These are phyloP conservation scores for Lycodopsis pacificus DNA, from an alignment of 2,797 vertebrate genomes.

Conservation along the genomic window DNA sequence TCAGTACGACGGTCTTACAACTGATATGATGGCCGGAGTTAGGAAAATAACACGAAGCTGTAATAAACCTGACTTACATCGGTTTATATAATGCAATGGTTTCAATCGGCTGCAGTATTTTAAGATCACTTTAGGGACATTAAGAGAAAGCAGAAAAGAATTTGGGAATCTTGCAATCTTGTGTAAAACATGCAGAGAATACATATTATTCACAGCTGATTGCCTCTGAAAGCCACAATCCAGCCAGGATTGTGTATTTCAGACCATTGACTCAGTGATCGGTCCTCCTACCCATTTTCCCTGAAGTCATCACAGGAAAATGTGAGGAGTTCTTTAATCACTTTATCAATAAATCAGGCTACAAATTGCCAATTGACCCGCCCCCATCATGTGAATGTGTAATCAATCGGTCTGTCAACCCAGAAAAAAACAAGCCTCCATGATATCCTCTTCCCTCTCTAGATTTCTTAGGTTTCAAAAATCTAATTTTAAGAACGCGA, in stretches of 20 bases:
- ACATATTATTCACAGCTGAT: neutral
- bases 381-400: neutral
- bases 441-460: conserved; percentile 3
- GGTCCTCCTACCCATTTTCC: no score
- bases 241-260: neutral
- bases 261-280: neutral
- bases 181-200: neutral
- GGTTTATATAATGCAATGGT: neutral
- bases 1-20: neutral
- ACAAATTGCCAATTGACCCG: neutral
- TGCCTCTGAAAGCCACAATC: neutral
- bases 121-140: neutral
- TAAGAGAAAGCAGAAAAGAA: neutral
- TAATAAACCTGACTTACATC: neutral
- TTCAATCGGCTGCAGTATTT: neutral
- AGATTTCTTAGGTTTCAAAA: neutral
- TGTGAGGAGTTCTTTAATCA: neutral
- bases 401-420: neutral
- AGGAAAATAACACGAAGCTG: neutral
- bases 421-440: neutral
- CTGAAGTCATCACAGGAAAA: neutral
- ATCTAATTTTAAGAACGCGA: neutral
- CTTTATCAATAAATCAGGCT: neutral
- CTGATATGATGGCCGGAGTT: neutral
- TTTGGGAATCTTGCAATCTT: neutral